phyloP scores from a whole-genome alignment of 2,113 vertebrate genomes.

The Polyodon spathula region DNA sequence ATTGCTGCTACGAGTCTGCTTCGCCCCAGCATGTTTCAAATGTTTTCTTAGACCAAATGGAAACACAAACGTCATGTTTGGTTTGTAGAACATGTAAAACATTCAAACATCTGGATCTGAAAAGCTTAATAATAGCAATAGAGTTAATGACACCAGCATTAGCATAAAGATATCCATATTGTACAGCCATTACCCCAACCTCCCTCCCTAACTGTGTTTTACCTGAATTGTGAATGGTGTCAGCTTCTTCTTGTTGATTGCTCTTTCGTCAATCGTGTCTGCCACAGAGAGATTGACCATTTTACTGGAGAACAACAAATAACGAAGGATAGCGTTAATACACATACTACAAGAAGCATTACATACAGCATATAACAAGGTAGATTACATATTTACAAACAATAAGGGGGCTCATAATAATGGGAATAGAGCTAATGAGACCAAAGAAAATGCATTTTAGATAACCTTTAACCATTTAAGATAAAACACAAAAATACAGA shows the following conservation, averaged over 20 bases:
- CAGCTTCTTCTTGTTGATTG: constrained; percentile 94
- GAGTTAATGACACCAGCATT: background rate
- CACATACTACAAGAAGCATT: background rate
- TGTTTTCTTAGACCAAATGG: no score
- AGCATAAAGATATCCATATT: background rate
- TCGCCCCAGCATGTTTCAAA: no score
- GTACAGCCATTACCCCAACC: background rate
- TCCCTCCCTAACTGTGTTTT: background rate
- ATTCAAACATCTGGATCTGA: no score
- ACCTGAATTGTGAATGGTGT: constrained; percentile 91
- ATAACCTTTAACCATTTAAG: background rate
- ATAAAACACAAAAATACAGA: background rate
- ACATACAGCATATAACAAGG: no score
- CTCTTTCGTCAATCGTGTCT: constrained; percentile 93
- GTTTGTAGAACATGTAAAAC: no score
- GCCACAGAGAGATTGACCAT: constrained; percentile 95
- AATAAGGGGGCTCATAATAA: no score
- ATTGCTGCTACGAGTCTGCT: no score
- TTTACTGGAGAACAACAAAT: constrained; percentile 62
- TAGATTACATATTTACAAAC: no score
- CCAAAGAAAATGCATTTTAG: background rate
- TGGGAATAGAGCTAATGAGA: no score
- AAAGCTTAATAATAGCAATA: background rate
- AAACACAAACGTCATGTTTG: no score
- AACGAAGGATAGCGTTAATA: background rate